These are phyloP conservation scores for Podilymbus podiceps DNA, from an alignment of 2,113 vertebrate genomes.

Conservation along the genomic window DNA sequence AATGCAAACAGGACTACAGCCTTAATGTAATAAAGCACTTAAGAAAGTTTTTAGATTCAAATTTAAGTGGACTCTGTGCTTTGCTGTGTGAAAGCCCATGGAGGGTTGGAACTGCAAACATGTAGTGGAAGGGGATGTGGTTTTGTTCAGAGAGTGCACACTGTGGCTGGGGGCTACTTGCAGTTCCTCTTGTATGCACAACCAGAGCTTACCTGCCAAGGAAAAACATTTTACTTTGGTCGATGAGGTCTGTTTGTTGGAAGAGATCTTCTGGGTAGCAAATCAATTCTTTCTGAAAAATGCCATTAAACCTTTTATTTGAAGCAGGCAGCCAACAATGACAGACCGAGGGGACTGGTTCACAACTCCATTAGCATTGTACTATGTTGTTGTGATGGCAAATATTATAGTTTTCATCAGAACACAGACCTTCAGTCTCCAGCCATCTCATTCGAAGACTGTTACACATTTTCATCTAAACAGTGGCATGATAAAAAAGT, in stretches of 20 bases:
- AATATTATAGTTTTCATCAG: not conserved
- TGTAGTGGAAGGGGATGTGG: not conserved
- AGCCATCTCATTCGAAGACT: not conserved
- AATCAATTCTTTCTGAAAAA: not conserved
- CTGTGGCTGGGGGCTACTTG: rapidly evolving
- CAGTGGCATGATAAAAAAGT: not conserved
- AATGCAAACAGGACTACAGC: not conserved
- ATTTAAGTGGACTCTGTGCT: not conserved
- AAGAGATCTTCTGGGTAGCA: not conserved
- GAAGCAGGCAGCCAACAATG: not conserved
- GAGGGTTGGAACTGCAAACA: not conserved
- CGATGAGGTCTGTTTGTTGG: not conserved
- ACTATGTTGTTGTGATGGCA: not conserved
- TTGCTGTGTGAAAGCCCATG: not conserved
- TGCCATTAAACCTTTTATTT: not conserved
- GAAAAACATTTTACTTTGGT: not conserved
- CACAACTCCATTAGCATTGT: not conserved
- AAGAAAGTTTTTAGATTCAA: not conserved
- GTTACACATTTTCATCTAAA: not conserved
- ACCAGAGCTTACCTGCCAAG: not conserved
- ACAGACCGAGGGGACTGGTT: not conserved
- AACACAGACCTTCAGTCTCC: not conserved
- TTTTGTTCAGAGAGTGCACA: rapidly evolving
- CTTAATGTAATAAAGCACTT: not conserved
- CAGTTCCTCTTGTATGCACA: not conserved